Percentiles rank a stretch among this genome's conserved stretches.
phyloP scores from a whole-genome alignment of 2,797 vertebrate species.

The Channa striata region DNA sequence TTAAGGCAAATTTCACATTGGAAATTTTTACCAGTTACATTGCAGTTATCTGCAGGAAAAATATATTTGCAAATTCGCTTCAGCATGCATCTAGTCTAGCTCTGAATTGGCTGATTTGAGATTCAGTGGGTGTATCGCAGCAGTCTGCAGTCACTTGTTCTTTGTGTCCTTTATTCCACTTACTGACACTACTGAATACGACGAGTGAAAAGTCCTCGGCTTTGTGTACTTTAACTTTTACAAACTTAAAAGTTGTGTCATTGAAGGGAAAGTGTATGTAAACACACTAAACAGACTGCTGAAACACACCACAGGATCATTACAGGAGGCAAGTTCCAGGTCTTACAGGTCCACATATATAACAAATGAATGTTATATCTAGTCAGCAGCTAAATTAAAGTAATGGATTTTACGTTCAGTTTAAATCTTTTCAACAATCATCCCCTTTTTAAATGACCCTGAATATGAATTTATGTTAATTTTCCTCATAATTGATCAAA shows the following conservation, averaged over 20 bases:
- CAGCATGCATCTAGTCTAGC: background rate
- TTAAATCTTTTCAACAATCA: too few species aligned
- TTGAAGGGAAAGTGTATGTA: background rate
- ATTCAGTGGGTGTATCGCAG: slow-evolving; percentile 49
- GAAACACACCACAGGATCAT: slow-evolving; percentile 41
- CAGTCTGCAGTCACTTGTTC: slow-evolving; percentile 21
- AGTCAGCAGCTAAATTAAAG: background rate
- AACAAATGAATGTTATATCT: background rate
- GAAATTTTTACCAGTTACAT: background rate
- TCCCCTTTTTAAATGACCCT: too few species aligned
- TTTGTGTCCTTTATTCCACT: slow-evolving; percentile 9
- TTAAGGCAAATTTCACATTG: background rate
- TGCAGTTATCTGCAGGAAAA: slow-evolving; percentile 1
- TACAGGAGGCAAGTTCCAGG: slow-evolving; percentile 48
- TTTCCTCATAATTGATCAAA: too few species aligned
- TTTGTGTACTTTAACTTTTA: background rate
- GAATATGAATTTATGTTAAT: too few species aligned
- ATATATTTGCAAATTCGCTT: background rate
- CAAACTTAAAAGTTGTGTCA: background rate
- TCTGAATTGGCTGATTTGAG: slow-evolving; percentile 43
- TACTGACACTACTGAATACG: background rate
- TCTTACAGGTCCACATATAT: slow-evolving; percentile 1
- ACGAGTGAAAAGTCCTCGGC: background rate
- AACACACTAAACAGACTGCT: slow-evolving; percentile 21
- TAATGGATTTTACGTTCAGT: background rate